These are phyloP conservation scores for Stenchaetothrips biformis DNA, from an alignment of 2,888 invertebrate genomes.

Conservation along the genomic window DNA sequence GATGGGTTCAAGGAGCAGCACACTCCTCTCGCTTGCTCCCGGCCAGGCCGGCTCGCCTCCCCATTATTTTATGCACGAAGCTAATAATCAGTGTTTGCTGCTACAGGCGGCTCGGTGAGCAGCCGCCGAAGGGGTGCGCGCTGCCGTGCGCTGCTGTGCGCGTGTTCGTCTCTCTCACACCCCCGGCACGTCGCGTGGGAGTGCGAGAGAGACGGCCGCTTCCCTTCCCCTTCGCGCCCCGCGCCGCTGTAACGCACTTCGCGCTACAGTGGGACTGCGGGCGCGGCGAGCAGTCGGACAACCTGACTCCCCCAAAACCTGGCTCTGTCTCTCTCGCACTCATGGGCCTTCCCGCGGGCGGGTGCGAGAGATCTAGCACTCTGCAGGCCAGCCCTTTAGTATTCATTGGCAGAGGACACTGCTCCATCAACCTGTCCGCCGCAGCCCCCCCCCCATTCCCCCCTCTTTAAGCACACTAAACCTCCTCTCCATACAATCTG, in stretches of 20 bases:
- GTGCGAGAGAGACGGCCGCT: too few relatives aligned
- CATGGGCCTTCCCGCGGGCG: not conserved
- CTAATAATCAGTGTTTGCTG: slow-evolving; percentile 19
- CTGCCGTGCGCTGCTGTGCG: too few relatives aligned
- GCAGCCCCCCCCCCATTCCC: not conserved
- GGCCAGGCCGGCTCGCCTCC: not conserved
- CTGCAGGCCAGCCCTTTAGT: not conserved
- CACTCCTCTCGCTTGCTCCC: not conserved
- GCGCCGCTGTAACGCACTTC: too few relatives aligned
- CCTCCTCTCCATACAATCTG: too few relatives aligned
- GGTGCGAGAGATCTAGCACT: not conserved
- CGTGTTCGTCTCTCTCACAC: too few relatives aligned
- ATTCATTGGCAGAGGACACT: not conserved
- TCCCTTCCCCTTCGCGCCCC: not conserved
- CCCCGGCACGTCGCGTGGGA: too few relatives aligned
- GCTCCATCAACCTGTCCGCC: not conserved
- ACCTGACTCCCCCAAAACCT: not conserved
- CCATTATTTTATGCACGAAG: slow-evolving; percentile 18
- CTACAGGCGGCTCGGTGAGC: not conserved
- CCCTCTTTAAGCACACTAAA: not conserved
- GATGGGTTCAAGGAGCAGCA: slow-evolving; percentile 5
- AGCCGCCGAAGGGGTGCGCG: not conserved
- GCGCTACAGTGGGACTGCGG: too few relatives aligned
- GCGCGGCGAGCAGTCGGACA: too few relatives aligned
- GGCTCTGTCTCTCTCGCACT: not conserved